Base-by-base conservation (phyloP, 2,888 invertebrate genomes). In the Drosophila seclusa region DNA sequence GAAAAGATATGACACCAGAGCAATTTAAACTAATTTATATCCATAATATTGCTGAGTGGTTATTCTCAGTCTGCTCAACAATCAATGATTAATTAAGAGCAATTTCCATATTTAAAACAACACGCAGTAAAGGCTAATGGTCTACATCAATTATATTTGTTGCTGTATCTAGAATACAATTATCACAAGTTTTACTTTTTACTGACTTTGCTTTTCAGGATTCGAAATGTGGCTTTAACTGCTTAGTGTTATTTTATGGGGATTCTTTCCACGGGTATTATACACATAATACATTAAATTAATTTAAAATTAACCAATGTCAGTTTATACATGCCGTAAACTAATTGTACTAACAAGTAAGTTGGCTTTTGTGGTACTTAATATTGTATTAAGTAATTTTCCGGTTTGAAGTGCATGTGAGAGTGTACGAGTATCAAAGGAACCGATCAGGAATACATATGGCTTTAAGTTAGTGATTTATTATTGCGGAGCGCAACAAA, bases 21-120 rank as follows among this genome's bases (percentile, higher is more conserved):
- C 80, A 82, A 80, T 75, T 80, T 80, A 66, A 69, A 72, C 71
- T 72, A 78, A 80, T 78, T 80, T 78, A 65, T 72, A 66, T 60
- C 53, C 48, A 57, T 50, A 57, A 58, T 57, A 68, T 57, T 24
- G 69, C 68, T 69, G 72, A 57, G 50, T 80, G 45, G 73, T 60
- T 72, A 54, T 66, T 72, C 71, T 72, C 55, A 48, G 36, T 50
- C 32, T 38, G 32, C 59, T 55, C 57, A 53, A 45, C 77, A 72
- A 76, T 78, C 71, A 65, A 61, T 80, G 65, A 78, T 80, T 57
- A 66, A 78, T 78, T 59, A 66, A 62, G 29, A 36, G 21, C 38
- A 49, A 57, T 68, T 68, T 42, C 50, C 59, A 50, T 53, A 60
- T 31, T 36, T 29, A 21, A 6, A 42, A 24, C 48, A 38, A 32